These are phyloP conservation scores for Ceratina japonica DNA, from an alignment of 1,140 invertebrate genomes.

Conservation along the genomic window DNA sequence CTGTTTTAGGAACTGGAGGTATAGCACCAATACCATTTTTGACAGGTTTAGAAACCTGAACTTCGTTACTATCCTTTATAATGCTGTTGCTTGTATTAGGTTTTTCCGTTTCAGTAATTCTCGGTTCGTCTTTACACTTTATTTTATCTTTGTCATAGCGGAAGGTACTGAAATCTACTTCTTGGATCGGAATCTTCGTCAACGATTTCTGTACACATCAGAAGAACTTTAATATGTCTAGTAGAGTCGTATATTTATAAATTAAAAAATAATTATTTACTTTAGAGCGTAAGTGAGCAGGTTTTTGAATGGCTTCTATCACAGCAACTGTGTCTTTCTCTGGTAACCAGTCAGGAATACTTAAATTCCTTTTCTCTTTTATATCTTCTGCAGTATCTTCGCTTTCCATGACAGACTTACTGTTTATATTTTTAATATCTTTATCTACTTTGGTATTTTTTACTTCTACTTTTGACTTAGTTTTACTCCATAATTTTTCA, in stretches of 20 bases:
- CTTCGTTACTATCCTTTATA: neutral
- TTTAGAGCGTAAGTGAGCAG: slow-evolving; percentile 83
- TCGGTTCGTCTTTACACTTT: neutral
- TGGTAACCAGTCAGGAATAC: slow-evolving; percentile 75
- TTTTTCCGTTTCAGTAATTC: neutral
- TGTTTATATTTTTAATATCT: neutral
- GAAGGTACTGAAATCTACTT: slow-evolving; percentile 67
- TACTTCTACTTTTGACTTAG: slow-evolving; percentile 28
- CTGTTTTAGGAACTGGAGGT: slow-evolving; percentile 78
- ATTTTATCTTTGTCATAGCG: slow-evolving; percentile 49
- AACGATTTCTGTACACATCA: slow-evolving; percentile 79
- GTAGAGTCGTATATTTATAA: too few relatives aligned
- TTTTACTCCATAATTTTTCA: slow-evolving; percentile 50
- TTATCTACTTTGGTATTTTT: neutral
- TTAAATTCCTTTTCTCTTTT: slow-evolving; percentile 54
- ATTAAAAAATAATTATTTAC: slow-evolving; percentile 66
- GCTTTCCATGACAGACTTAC: too few relatives aligned
- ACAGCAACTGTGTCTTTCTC: slow-evolving; percentile 79
- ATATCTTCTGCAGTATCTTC: neutral
- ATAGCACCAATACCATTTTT: slow-evolving; percentile 54
- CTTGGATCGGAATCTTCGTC: slow-evolving; percentile 79
- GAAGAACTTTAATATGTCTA: slow-evolving; percentile 12
- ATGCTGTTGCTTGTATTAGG: neutral
- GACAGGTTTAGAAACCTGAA: neutral
- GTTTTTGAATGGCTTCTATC: slow-evolving; percentile 82